Conservation (phyloP, 2,888 invertebrate genomes). For the Cephus nigrinus region DNA sequence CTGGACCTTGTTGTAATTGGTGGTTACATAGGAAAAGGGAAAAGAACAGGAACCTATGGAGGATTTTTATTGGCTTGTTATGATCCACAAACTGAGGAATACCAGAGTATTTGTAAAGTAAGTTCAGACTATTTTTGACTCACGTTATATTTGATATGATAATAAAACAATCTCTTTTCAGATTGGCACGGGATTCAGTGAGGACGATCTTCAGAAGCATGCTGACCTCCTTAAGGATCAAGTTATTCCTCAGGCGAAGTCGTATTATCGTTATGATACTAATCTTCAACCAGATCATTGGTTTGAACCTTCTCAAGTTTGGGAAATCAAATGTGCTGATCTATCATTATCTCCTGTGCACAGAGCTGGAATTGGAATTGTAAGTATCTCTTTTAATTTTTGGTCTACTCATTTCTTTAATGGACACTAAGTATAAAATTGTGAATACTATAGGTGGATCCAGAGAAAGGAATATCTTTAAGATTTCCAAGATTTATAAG, state of each 20-base stretch:
- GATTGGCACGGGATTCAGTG: slow-evolving; percentile 95
- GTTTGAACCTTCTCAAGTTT: slow-evolving; percentile 88
- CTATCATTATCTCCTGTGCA: slow-evolving; percentile 96
- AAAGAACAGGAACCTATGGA: slow-evolving; percentile 92
- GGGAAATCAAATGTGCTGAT: slow-evolving; percentile 98
- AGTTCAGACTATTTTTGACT: slow-evolving; percentile 36
- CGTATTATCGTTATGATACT: slow-evolving; percentile 84
- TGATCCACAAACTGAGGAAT: slow-evolving; percentile 89
- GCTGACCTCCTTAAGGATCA: slow-evolving; percentile 80
- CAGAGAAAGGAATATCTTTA: slow-evolving; percentile 92
- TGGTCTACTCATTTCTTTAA: slow-evolving; percentile 1
- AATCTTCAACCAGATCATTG: slow-evolving; percentile 86
- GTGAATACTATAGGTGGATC: slow-evolving; percentile 73
- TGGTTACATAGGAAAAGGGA: slow-evolving; percentile 92
- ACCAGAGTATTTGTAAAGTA: slow-evolving; percentile 92
- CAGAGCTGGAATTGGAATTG: slow-evolving; percentile 86
- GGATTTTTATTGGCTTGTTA: slow-evolving; percentile 96
- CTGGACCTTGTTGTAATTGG: slow-evolving; percentile 96
- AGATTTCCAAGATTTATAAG: slow-evolving; percentile 94
- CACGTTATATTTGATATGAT: slow-evolving; percentile 9
- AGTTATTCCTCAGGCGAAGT: slow-evolving; percentile 79
- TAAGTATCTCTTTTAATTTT: slow-evolving; percentile 60
- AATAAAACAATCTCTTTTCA: slow-evolving; percentile 46
- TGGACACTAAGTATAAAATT: neutral
- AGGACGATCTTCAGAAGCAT: slow-evolving; percentile 86